These are phyloP conservation scores for Orientallactaga bullata DNA, from an alignment of 2,113 vertebrate genomes.

Conservation along the genomic window DNA sequence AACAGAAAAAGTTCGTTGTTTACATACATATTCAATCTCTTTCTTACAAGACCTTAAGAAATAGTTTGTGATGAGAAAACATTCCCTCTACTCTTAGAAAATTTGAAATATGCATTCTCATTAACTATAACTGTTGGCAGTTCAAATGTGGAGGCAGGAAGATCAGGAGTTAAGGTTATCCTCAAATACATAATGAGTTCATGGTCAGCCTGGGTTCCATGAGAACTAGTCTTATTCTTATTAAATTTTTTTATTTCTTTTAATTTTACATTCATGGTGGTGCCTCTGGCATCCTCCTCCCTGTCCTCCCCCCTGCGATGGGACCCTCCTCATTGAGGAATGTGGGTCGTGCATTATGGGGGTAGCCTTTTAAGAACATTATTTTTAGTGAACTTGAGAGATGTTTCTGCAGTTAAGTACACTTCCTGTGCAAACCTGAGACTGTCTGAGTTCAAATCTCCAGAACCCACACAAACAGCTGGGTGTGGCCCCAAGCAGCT, in stretches of 20 bases:
- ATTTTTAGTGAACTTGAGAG: not conserved
- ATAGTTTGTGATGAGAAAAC: not conserved
- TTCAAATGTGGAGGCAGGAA: not conserved
- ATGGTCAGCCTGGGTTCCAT: not conserved
- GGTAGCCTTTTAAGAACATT: no score
- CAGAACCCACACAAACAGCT: no score
- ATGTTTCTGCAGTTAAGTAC: not conserved
- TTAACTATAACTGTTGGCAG: not conserved
- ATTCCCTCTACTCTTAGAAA: not conserved
- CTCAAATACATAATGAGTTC: not conserved
- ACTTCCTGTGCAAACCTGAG: no score
- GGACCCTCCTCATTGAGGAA: no score
- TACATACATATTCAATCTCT: constrained; percentile 64
- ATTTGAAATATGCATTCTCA: not conserved
- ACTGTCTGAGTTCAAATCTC: no score
- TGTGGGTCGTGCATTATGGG: no score
- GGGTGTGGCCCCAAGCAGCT: no score
- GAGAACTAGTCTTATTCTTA: not conserved
- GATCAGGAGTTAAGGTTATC: not conserved
- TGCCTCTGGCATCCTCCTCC: no score
- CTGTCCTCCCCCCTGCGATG: no score
- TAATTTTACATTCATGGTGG: no score
- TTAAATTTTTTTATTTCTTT: no score
- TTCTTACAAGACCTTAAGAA: constrained; percentile 55
- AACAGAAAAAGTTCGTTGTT: constrained; percentile 65